Conservation (phyloP, 2,113 vertebrate species). For the Menura novaehollandiae region DNA sequence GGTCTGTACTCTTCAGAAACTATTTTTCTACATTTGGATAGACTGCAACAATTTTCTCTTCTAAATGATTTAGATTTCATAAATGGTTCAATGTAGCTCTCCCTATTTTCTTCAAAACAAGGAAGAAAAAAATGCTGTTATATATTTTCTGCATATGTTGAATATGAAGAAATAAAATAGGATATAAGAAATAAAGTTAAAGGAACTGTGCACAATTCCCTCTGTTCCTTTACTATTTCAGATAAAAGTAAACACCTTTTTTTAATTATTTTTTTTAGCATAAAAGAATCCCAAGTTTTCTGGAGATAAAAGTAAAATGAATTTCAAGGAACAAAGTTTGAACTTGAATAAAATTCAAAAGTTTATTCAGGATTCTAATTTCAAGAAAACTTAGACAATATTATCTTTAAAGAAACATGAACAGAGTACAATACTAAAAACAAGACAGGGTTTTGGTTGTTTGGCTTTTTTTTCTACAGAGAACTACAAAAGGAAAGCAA, state of each 20-base stretch:
- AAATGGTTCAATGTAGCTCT: not conserved
- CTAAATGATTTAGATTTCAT: not conserved
- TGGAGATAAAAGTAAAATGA: not conserved
- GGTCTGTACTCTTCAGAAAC: not conserved
- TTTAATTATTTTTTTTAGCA: not conserved
- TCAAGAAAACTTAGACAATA: not conserved
- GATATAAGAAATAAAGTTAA: not conserved
- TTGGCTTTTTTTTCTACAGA: not conserved
- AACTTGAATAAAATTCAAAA: not conserved
- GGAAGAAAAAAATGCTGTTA: not conserved
- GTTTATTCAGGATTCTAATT: not conserved
- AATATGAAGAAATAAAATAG: not conserved
- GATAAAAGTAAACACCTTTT: not conserved
- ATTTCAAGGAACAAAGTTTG: not conserved
- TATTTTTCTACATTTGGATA: not conserved
- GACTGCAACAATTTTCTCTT: not conserved
- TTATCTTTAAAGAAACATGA: not conserved
- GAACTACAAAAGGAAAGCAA: not conserved
- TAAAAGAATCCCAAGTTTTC: not conserved
- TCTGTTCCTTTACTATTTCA: not conserved
- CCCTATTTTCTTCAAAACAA: not conserved
- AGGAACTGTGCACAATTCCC: not conserved
- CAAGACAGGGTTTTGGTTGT: fast-evolving
- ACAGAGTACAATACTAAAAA: not conserved
- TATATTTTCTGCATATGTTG: not conserved